Conservation (phyloP, 2,797 vertebrate genomes). For the Anabacerthia variegaticeps region DNA sequence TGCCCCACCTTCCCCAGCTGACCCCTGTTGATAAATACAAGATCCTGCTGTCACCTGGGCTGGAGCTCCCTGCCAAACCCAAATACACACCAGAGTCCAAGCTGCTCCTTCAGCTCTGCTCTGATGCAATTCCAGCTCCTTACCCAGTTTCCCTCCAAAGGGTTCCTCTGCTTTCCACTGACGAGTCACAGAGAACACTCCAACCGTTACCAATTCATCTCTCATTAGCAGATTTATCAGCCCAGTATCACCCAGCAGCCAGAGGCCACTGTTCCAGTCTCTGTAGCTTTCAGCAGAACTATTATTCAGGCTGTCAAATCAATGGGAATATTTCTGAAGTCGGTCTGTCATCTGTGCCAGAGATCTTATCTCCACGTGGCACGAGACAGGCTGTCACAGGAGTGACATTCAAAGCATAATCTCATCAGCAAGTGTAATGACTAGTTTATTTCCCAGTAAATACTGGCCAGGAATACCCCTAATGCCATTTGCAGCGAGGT, state of each 20-base stretch:
- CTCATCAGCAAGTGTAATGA: slow-evolving; percentile 38
- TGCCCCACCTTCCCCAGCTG: not conserved
- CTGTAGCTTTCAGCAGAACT: slow-evolving; percentile 16
- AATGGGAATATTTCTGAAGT: slow-evolving; percentile 41
- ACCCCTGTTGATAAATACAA: not conserved
- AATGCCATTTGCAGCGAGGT: not conserved
- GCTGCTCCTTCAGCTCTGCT: slow-evolving; percentile 11
- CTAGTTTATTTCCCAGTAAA: slow-evolving; percentile 38
- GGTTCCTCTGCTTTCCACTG: not conserved
- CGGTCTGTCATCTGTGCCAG: slow-evolving; percentile 19
- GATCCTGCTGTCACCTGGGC: not conserved
- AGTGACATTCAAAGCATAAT: slow-evolving; percentile 38
- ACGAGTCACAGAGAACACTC: not conserved
- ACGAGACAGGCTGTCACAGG: slow-evolving; percentile 31
- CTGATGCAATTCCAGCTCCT: slow-evolving; percentile 47
- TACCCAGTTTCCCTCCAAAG: not conserved
- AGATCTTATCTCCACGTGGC: not conserved
- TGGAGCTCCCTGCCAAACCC: slow-evolving; percentile 3
- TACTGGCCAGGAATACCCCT: not conserved
- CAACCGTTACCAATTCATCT: not conserved
- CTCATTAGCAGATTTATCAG: slow-evolving; percentile 38
- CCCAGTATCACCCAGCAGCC: not conserved
- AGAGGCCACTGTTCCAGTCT: slow-evolving; percentile 17
- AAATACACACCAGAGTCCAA: not conserved
- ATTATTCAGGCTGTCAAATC: slow-evolving; percentile 30